Percentiles rank a stretch among this genome's conserved stretches.
These are phyloP conservation scores for Melitaea cinxia DNA, from an alignment of 1,140 invertebrate genomes.

Conservation along the genomic window DNA sequence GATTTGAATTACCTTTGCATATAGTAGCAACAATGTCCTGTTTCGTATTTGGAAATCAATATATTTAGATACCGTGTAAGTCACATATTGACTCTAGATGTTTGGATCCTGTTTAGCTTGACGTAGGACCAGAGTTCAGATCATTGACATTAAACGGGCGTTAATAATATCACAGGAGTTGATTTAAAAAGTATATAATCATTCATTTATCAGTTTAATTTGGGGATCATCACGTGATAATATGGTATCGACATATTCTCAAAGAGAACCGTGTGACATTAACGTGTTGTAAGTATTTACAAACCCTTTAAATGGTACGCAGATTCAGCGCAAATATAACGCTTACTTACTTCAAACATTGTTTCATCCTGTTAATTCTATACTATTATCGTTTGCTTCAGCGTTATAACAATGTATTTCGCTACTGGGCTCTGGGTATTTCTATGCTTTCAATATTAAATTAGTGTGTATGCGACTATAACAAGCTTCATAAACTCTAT, in stretches of 20 bases:
- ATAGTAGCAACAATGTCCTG: slow-evolving; percentile 49
- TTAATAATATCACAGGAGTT: slow-evolving; percentile 39
- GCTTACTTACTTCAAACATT: slow-evolving; percentile 75
- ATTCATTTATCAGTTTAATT: slow-evolving; percentile 66
- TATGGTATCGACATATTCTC: slow-evolving; percentile 54
- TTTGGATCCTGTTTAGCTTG: slow-evolving; percentile 58
- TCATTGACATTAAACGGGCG: slow-evolving; percentile 58
- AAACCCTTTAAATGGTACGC: slow-evolving; percentile 67
- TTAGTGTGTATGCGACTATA: slow-evolving; percentile 79
- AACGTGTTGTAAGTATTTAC: slow-evolving; percentile 76
- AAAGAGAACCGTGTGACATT: slow-evolving; percentile 62
- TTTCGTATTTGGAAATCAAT: slow-evolving; percentile 40
- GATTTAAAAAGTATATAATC: slow-evolving; percentile 45
- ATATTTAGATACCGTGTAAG: slow-evolving; percentile 38
- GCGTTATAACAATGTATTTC: slow-evolving; percentile 78
- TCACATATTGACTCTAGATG: slow-evolving; percentile 46
- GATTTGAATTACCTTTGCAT: slow-evolving; percentile 56
- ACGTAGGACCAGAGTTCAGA: slow-evolving; percentile 65
- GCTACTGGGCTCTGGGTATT: slow-evolving; percentile 80
- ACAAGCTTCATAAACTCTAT: slow-evolving; percentile 80
- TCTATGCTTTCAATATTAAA: slow-evolving; percentile 81
- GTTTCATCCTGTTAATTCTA: slow-evolving; percentile 76
- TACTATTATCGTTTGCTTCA: slow-evolving; percentile 79
- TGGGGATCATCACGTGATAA: slow-evolving; percentile 54
- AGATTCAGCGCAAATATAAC: slow-evolving; percentile 68